Base-by-base conservation (phyloP, 2,888 invertebrate species). In the Stenurella melanura region DNA sequence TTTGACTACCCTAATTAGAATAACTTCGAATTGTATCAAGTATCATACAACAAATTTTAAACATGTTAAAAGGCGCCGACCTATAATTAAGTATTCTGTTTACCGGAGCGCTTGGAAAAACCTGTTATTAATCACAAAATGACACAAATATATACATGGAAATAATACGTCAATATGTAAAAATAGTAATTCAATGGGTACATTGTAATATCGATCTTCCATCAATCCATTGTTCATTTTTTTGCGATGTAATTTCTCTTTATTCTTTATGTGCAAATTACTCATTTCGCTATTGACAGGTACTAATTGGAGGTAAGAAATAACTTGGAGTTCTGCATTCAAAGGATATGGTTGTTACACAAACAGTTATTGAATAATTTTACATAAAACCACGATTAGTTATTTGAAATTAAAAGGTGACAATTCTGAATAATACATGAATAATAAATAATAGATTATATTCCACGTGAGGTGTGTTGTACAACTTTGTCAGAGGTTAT, bases 321-420 rank as follows among this genome's bases (percentile, higher is more conserved):
- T 50, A 67, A 21, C 21, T 67, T 21, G 68, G 9, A 30, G 12
- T 26, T 56, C 26, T 26, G 56, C 68, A 30, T 56, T 54, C 68
- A 34, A 18, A 26, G 68, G 26, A 68, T 68, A 68, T 56, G 17
- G 3, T 34, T 34, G 30, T 34, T 34, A 34, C 9, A 18, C n/a
- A 15, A 30, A 68, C 56, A n/a, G 57, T 30, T 57, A 56, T 68
- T 30, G 57, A 68, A 68, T 57, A 68, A 34, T 68, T 68, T 68
- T 68, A 56, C 68, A 68, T 68, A 54, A 68, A 68, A 68, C 56
- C 68, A 18, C 57, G 26, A 67, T 67, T 67, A 67, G 60, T 61
- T 21, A 26, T n/a, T 11, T 67, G 54, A 50, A 21, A 54, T 21
- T 21, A 19, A 15, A 26, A 67, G 67, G 19, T 26, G 67, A 67